These are phyloP conservation scores for Ailuropoda melanoleuca DNA, from an alignment of 2,113 vertebrate species.

Conservation along the genomic window DNA sequence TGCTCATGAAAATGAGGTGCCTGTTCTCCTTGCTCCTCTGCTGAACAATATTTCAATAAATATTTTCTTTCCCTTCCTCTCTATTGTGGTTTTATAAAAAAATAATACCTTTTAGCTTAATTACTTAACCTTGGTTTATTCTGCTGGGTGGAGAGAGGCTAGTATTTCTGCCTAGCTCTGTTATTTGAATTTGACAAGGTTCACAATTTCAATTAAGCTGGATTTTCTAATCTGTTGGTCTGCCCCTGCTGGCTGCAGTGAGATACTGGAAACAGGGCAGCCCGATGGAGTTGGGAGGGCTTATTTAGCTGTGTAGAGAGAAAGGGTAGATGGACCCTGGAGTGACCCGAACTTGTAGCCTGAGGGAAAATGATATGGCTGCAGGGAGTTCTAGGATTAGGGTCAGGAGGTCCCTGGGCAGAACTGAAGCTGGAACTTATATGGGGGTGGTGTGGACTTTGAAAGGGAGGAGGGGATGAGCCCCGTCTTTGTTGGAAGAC, in stretches of 20 bases:
- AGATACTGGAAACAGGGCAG: neutral
- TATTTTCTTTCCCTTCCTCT: constrained; percentile 70
- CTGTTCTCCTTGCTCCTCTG: constrained; percentile 74
- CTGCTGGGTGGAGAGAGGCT: neutral
- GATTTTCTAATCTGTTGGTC: constrained; percentile 45
- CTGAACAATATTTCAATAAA: constrained; percentile 78
- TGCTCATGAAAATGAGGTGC: constrained; percentile 77
- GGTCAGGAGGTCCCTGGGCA: no score
- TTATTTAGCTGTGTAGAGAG: neutral
- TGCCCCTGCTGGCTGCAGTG: neutral
- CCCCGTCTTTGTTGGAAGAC: neutral
- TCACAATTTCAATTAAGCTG: constrained; percentile 44
- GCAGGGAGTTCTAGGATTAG: accelerated
- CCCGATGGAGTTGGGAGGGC: accelerated
- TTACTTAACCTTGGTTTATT: constrained; percentile 60
- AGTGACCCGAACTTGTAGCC: neutral
- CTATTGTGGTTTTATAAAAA: constrained; percentile 57
- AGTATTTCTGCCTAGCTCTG: neutral
- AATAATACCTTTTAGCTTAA: constrained; percentile 57
- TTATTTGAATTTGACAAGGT: constrained; percentile 40
- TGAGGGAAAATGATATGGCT: accelerated
- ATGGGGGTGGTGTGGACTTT: neutral
- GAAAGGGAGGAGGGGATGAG: neutral
- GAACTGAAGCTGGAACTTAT: neutral
- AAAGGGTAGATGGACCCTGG: neutral